These are phyloP conservation scores for Tympanuchus pallidicinctus DNA, from an alignment of 2,113 vertebrate genomes.

Conservation along the genomic window DNA sequence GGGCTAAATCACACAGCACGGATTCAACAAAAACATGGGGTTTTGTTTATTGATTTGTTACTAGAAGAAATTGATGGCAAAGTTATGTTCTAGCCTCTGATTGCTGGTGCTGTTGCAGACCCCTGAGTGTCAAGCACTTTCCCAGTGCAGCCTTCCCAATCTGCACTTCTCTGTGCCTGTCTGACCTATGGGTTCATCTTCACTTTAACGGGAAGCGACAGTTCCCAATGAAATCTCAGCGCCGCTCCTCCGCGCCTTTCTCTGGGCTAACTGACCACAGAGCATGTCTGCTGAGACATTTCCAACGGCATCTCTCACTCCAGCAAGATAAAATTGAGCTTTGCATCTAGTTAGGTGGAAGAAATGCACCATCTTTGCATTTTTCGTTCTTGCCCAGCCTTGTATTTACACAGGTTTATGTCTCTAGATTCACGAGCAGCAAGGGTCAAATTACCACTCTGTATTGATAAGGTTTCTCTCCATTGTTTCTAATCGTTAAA, in stretches of 20 bases:
- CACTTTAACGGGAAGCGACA: neutral
- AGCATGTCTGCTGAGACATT: neutral
- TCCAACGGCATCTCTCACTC: neutral
- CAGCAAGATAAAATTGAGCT: neutral
- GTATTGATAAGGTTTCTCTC: neutral
- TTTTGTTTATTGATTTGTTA: neutral
- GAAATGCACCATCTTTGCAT: neutral
- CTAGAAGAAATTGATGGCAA: neutral
- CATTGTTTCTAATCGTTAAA: neutral
- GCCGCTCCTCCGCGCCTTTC: neutral
- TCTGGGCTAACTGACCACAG: neutral
- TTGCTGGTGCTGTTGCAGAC: neutral
- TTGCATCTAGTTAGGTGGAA: neutral
- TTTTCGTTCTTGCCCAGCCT: neutral
- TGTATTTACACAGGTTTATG: neutral
- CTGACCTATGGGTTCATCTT: conserved; percentile 1
- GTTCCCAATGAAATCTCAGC: neutral
- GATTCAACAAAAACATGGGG: neutral
- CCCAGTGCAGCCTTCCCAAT: neutral
- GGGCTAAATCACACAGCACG: neutral
- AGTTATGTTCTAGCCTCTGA: neutral
- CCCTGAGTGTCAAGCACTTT: rapidly evolving
- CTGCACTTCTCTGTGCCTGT: neutral
- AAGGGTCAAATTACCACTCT: neutral
- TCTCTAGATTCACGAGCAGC: neutral